Percentiles rank a stretch among this genome's conserved stretches.
Conservation (phyloP, 2,888 invertebrate genomes). For the Cantharis rufa region DNA sequence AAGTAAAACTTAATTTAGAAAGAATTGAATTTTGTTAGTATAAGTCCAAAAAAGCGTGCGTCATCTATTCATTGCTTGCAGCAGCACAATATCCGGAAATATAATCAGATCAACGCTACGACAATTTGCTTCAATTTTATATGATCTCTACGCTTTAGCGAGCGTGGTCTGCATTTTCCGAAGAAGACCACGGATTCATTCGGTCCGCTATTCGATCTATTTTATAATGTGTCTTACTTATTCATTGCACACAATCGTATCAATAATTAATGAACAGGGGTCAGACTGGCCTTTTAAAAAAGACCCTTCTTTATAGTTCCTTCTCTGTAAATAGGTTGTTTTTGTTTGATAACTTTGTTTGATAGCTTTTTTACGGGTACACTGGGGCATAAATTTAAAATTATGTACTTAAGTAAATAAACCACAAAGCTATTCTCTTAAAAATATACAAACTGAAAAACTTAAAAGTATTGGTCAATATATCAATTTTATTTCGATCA, state of each 20-base stretch:
- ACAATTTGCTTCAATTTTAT: conserved; percentile 55
- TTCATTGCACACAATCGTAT: conserved; percentile 58
- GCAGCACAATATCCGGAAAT: conserved; percentile 45
- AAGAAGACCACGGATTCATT: conserved; percentile 24
- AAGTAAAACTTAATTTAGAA: conserved; percentile 15
- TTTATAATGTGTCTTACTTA: conserved; percentile 57
- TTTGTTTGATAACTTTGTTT: conserved; percentile 58
- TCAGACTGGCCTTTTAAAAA: conserved; percentile 53
- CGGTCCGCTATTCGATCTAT: conserved; percentile 43
- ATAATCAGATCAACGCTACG: conserved; percentile 53
- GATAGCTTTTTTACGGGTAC: conserved; percentile 54
- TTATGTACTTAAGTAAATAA: conserved; percentile 38
- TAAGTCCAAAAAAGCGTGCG: conserved; percentile 31
- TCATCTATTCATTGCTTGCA: conserved; percentile 36
- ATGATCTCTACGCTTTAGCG: conserved; percentile 50
- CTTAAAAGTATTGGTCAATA: background rate
- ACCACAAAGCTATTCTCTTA: conserved; percentile 8
- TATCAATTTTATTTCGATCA: background rate
- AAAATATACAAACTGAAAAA: background rate
- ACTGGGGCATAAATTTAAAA: conserved; percentile 54
- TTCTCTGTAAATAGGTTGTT: conserved; percentile 55
- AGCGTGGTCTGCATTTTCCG: conserved; percentile 49
- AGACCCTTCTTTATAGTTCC: conserved; percentile 56
- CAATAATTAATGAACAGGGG: conserved; percentile 56
- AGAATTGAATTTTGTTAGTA: conserved; percentile 25